These are phyloP conservation scores for Macroteleia sp. DNA, from an alignment of 2,888 invertebrate genomes.

Conservation along the genomic window DNA sequence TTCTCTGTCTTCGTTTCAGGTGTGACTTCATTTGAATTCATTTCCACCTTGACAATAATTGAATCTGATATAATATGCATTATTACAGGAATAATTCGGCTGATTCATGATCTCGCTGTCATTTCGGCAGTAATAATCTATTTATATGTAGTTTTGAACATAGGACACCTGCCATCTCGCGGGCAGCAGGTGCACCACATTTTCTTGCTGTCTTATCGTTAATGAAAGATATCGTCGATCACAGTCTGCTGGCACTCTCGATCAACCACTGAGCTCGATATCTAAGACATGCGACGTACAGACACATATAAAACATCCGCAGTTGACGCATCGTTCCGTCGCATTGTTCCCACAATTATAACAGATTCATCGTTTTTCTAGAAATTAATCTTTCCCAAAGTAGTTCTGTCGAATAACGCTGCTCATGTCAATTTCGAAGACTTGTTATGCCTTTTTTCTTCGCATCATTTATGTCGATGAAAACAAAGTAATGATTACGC, in stretches of 20 bases:
- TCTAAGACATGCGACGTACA: conserved; percentile 22
- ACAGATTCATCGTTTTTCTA: conserved; percentile 12
- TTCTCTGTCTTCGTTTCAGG: no score
- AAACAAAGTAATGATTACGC: no score
- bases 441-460: neutral
- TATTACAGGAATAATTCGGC: conserved; percentile 11
- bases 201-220: conserved; percentile 67
- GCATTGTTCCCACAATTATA: conserved; percentile 42
- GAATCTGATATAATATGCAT: no score
- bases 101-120: conserved; percentile 52
- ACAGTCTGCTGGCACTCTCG: conserved; percentile 62
- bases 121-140: conserved; percentile 32
- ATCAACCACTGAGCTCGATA: conserved; percentile 44
- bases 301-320: conserved; percentile 49
- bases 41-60: no score
- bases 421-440: conserved; percentile 8
- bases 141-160: conserved; percentile 11
- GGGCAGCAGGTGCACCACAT: conserved; percentile 63
- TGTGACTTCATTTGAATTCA: no score
- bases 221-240: conserved; percentile 80
- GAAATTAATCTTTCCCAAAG: conserved; percentile 11
- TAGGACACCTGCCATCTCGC: conserved; percentile 56
- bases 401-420: conserved; percentile 10
- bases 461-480: neutral
- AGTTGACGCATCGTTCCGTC: conserved; percentile 52